phyloP scores from a whole-genome alignment of 2,113 vertebrate species.

The Lamprotornis superbus region DNA sequence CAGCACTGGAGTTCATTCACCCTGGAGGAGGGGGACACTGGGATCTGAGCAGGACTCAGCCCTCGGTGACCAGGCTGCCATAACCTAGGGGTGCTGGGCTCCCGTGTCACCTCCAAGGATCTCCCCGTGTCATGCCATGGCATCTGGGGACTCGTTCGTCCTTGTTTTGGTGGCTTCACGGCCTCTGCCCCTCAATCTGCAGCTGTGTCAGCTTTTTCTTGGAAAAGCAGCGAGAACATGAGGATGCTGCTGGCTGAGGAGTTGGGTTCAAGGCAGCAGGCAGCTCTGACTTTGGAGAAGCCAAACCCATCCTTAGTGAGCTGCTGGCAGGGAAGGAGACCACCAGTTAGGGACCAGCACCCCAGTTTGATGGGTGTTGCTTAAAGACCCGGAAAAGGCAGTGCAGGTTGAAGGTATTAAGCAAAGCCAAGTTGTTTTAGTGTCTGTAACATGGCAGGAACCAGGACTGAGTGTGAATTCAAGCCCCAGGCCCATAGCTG shows the following conservation, averaged over 20 bases:
- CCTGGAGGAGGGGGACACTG: background rate
- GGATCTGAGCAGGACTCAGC: background rate
- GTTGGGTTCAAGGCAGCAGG: background rate
- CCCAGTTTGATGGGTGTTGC: background rate
- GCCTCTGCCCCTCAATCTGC: background rate
- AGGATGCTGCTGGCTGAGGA: background rate
- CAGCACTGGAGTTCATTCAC: slow-evolving; percentile 38
- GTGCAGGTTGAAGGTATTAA: background rate
- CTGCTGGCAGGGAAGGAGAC: fast-evolving
- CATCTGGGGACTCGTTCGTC: background rate
- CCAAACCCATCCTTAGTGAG: background rate
- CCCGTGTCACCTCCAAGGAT: background rate
- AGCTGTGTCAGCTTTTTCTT: background rate
- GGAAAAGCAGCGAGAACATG: background rate
- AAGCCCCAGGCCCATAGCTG: background rate
- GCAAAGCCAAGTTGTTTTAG: background rate
- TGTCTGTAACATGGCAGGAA: background rate
- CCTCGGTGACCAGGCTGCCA: background rate
- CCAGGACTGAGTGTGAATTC: background rate
- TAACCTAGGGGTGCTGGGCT: background rate
- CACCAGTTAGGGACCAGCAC: background rate
- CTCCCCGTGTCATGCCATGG: background rate
- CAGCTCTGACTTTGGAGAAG: background rate
- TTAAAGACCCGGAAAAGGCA: background rate
- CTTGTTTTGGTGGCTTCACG: background rate